phyloP scores from a whole-genome alignment of 2,113 vertebrate genomes.

The Lethenteron camtschaticum region DNA sequence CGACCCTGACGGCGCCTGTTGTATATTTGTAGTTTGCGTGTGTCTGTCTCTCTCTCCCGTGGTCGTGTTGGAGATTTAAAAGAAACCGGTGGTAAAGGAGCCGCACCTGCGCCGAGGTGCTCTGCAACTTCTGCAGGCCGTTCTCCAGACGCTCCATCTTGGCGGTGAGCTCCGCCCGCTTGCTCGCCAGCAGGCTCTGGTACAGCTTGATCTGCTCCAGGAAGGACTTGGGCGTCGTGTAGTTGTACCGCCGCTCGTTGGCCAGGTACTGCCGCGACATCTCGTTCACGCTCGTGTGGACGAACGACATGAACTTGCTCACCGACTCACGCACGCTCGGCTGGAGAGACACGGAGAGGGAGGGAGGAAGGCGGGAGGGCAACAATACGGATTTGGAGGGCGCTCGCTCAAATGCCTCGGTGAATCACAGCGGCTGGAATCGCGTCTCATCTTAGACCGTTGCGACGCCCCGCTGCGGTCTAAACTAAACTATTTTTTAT shows the following conservation, averaged over 20 bases:
- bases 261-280: constrained; percentile 43
- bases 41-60: too few species aligned
- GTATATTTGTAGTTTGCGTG: too few species aligned
- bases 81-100: too few species aligned
- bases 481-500: too few species aligned
- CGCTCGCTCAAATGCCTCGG: too few species aligned
- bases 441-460: too few species aligned
- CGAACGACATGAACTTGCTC: constrained; percentile 74
- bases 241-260: constrained; percentile 63
- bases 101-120: constrained; percentile 57
- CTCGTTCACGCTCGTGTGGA: constrained; percentile 62
- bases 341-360: constrained; percentile 16
- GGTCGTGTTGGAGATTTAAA: too few species aligned
- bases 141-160: constrained; percentile 64
- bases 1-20: too few species aligned
- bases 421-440: too few species aligned
- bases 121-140: constrained; percentile 59
- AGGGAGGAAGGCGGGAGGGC: too few species aligned
- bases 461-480: too few species aligned
- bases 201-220: constrained; percentile 87
- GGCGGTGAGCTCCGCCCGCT: constrained; percentile 33
- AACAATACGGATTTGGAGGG: too few species aligned
- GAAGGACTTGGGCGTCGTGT: constrained; percentile 88
- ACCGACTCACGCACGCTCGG: constrained; percentile 43
- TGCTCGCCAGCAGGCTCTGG: constrained; percentile 36